Percentiles rank a stretch among this genome's conserved stretches.
Conservation (phyloP, 2,797 vertebrate genomes). For the Poeciliopsis gracilis region DNA sequence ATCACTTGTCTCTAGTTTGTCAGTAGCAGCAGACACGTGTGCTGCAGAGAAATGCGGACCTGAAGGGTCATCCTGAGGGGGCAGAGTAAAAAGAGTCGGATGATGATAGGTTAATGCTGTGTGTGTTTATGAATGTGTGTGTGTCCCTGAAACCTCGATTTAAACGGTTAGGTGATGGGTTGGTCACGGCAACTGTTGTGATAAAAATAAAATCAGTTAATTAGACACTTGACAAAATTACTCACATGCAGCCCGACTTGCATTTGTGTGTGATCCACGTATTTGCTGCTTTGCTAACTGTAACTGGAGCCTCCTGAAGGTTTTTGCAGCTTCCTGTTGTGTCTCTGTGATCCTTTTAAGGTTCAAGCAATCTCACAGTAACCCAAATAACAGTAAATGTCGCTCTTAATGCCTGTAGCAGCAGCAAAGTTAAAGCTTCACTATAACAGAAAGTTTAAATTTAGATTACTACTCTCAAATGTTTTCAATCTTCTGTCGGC, state of each 20-base stretch:
- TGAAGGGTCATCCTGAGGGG: slow-evolving; percentile 49
- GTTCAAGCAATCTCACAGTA: slow-evolving; percentile 41
- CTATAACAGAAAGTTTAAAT: neutral
- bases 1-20: slow-evolving; percentile 73
- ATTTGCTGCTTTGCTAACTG: slow-evolving; percentile 56
- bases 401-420: neutral
- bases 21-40: slow-evolving; percentile 74
- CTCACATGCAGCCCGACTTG: neutral
- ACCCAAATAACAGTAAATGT: slow-evolving; percentile 57
- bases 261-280: slow-evolving; percentile 9
- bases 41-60: slow-evolving; percentile 44
- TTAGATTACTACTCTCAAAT: neutral
- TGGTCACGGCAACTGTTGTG: slow-evolving; percentile 67
- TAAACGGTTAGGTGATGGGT: slow-evolving; percentile 42
- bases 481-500: neutral
- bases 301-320: slow-evolving; percentile 63
- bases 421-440: neutral
- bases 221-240: slow-evolving; percentile 39
- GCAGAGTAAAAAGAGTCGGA: neutral
- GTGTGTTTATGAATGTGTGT: slow-evolving; percentile 28
- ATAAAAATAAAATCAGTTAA: slow-evolving; percentile 55
- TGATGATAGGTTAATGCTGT: slow-evolving; percentile 51
- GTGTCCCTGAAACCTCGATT: slow-evolving; percentile 14
- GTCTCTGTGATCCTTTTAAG: slow-evolving; percentile 34
- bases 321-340: slow-evolving; percentile 68